These are phyloP conservation scores for Gastrophysa polygoni DNA, from an alignment of 2,888 invertebrate species.

Conservation along the genomic window DNA sequence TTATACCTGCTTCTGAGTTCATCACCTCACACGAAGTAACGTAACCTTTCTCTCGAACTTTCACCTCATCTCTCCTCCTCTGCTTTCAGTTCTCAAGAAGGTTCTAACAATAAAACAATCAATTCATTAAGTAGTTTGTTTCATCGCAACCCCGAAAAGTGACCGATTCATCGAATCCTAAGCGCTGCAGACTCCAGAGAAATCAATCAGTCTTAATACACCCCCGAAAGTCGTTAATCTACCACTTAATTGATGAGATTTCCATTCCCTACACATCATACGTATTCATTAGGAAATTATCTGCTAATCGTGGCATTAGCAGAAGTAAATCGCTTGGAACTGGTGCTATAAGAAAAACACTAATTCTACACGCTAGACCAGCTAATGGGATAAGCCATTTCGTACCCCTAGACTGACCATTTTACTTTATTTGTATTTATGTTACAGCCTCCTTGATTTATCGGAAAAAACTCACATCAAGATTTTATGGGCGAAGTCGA, in stretches of 20 bases:
- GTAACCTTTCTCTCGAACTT: not conserved
- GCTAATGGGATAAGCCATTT: conserved; percentile 37
- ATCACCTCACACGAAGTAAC: not conserved
- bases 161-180: conserved; percentile 41
- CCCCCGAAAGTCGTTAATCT: conserved; percentile 50
- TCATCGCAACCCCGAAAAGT: conserved; percentile 34
- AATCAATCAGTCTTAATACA: conserved; percentile 51
- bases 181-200: conserved; percentile 35
- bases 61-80: not conserved
- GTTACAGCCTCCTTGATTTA: conserved; percentile 38
- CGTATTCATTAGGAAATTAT: conserved; percentile 55
- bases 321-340: conserved; percentile 49
- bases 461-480: conserved; percentile 31
- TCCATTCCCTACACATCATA: conserved; percentile 51
- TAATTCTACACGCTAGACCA: conserved; percentile 30
- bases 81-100: not conserved
- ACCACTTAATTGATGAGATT: conserved; percentile 52
- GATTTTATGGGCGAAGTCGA: conserved; percentile 27
- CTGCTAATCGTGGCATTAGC: conserved; percentile 52
- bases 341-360: conserved; percentile 37
- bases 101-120: conserved; percentile 34
- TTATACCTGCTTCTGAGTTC: too few relatives aligned
- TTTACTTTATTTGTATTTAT: conserved; percentile 40
- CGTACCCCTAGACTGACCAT: conserved; percentile 35
- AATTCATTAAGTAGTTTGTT: conserved; percentile 50